phyloP scores from a whole-genome alignment of 1,140 invertebrate genomes.

The Saccostrea cuccullata region DNA sequence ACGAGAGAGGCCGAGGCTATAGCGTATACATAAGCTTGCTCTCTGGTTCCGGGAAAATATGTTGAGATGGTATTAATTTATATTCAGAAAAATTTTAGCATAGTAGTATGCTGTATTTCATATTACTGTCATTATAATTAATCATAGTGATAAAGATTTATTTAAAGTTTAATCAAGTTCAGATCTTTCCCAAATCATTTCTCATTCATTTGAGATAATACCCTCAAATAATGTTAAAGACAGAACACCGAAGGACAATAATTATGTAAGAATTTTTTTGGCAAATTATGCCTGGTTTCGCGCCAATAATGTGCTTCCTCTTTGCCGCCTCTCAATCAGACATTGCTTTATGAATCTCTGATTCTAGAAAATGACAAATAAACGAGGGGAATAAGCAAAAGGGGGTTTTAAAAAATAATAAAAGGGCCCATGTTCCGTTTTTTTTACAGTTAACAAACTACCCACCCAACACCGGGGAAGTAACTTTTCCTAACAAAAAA shows the following conservation, averaged over 20 bases:
- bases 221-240: background rate
- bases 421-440: background rate
- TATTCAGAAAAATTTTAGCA: no score
- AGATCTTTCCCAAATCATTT: no score
- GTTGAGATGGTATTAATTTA: no score
- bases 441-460: slow-evolving; percentile 21
- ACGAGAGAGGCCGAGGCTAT: slow-evolving; percentile 86
- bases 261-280: background rate
- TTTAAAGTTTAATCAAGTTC: no score
- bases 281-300: background rate
- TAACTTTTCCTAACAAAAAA: background rate
- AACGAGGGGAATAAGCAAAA: background rate
- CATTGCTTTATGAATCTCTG: background rate
- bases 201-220: background rate
- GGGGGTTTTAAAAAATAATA: slow-evolving; percentile 9
- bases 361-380: background rate
- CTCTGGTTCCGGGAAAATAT: slow-evolving; percentile 87
- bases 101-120: no score
- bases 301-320: background rate
- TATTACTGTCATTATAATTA: no score
- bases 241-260: background rate
- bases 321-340: background rate
- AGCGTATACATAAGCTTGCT: slow-evolving; percentile 89
- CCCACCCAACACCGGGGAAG: slow-evolving; percentile 22
- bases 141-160: no score